These are phyloP conservation scores for Tetanocera ferruginea DNA, from an alignment of 2,888 invertebrate species.

Conservation along the genomic window DNA sequence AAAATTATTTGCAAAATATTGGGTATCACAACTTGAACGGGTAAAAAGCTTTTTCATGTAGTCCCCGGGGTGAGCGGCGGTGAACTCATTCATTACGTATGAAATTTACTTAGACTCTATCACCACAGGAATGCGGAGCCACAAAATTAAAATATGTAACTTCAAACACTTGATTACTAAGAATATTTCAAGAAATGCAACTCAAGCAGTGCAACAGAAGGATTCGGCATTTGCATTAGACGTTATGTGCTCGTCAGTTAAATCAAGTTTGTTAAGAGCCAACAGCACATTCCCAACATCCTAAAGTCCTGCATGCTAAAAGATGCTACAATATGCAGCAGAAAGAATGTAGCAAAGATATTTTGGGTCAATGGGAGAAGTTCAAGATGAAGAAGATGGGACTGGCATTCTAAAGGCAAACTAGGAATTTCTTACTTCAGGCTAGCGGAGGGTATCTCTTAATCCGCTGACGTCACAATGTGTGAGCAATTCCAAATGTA, in stretches of 20 bases:
- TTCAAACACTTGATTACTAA: background rate
- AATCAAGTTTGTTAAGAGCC: background rate
- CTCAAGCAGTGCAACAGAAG: background rate
- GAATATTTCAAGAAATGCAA: constrained; percentile 8
- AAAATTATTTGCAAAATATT: background rate
- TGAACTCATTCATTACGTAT: constrained; percentile 21
- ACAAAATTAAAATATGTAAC: constrained; percentile 1
- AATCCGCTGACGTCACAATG: constrained; percentile 8
- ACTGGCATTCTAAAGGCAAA: background rate
- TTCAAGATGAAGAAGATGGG: background rate
- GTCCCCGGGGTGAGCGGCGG: constrained; percentile 35
- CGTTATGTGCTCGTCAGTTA: background rate
- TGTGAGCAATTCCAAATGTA: background rate
- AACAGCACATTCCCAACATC: background rate
- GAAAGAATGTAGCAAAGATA: constrained; percentile 16
- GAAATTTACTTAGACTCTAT: background rate
- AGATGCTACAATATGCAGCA: constrained; percentile 2
- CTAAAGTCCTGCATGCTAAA: background rate
- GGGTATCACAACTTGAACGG: constrained; percentile 24
- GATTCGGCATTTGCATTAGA: background rate
- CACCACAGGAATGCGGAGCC: background rate
- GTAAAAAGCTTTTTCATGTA: constrained; percentile 48
- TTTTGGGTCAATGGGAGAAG: constrained; percentile 19
- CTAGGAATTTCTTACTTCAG: constrained; percentile 11
- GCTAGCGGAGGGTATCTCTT: background rate